Conservation (phyloP, 2,797 vertebrate genomes). For the Hippocampus kuda region DNA sequence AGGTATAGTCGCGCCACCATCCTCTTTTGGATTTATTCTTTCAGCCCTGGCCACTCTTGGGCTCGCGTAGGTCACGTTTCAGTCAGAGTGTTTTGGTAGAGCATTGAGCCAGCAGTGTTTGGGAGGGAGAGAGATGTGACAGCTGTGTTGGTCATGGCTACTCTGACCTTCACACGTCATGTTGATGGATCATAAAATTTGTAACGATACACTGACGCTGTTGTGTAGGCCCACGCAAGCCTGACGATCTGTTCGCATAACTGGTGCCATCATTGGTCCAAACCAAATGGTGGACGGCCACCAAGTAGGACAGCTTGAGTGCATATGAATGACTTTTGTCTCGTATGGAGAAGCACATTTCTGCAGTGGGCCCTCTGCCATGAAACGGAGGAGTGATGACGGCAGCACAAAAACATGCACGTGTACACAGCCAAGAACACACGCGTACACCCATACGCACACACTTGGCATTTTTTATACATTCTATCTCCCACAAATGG, state of each 20-base stretch:
- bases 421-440: conserved; percentile 16
- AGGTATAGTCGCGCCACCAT: background rate
- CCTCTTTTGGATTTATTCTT: conserved; percentile 1
- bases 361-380: conserved; percentile 28
- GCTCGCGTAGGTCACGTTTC: conserved; percentile 46
- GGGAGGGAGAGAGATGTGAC: conserved; percentile 58
- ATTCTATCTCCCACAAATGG: conserved; percentile 48
- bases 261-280: conserved; percentile 27
- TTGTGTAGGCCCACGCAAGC: conserved; percentile 30
- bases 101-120: conserved; percentile 53
- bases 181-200: conserved; percentile 54
- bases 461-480: conserved; percentile 28
- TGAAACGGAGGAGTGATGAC: conserved; percentile 37
- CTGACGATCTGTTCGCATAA: conserved; percentile 33
- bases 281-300: conserved; percentile 18
- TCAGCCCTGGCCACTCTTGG: conserved; percentile 4
- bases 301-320: conserved; percentile 17
- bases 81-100: conserved; percentile 53
- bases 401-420: conserved; percentile 35
- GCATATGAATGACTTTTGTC: conserved; percentile 25
- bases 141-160: conserved; percentile 65
- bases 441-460: conserved; percentile 16
- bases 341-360: conserved; percentile 35
- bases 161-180: conserved; percentile 68
- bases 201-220: conserved; percentile 46